Conservation (phyloP, 2,888 invertebrate species). For the Polia nebulosa region DNA sequence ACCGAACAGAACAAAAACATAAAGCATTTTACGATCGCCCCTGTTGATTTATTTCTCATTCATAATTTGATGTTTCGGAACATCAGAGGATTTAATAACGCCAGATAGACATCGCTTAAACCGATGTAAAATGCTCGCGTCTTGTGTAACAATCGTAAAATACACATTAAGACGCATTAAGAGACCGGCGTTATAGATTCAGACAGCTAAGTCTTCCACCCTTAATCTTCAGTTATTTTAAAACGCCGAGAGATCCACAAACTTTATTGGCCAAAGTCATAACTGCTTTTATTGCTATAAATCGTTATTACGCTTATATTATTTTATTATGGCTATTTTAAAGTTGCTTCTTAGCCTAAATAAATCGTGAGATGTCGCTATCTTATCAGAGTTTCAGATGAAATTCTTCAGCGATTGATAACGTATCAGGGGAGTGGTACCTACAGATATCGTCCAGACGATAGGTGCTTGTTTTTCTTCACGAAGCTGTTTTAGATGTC, state of each 20-base stretch:
- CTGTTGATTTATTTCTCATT: slow-evolving; percentile 90
- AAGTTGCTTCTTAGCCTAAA: slow-evolving; percentile 78
- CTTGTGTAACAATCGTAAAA: slow-evolving; percentile 91
- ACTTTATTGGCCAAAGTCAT: slow-evolving; percentile 88
- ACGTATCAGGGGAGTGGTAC: slow-evolving; percentile 68
- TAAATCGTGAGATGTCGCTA: slow-evolving; percentile 76
- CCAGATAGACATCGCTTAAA: slow-evolving; percentile 88
- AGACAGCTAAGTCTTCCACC: slow-evolving; percentile 82
- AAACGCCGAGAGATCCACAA: slow-evolving; percentile 84
- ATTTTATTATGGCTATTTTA: slow-evolving; percentile 85
- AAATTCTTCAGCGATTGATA: slow-evolving; percentile 72
- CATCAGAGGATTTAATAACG: slow-evolving; percentile 90
- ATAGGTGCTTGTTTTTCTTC: slow-evolving; percentile 67
- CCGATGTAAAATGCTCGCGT: slow-evolving; percentile 88
- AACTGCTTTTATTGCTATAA: slow-evolving; percentile 87
- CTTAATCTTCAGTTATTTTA: slow-evolving; percentile 90
- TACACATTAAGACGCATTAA: slow-evolving; percentile 90
- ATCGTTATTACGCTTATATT: slow-evolving; percentile 87
- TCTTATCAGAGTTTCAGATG: slow-evolving; percentile 79
- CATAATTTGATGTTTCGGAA: slow-evolving; percentile 90
- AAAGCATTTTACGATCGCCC: slow-evolving; percentile 89
- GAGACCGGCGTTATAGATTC: slow-evolving; percentile 81
- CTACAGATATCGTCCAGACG: slow-evolving; percentile 64
- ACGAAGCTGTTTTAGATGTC: slow-evolving; percentile 66
- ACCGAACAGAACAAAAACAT: slow-evolving; percentile 87